Conservation (phyloP, 2,888 invertebrate genomes). For the Catotricha subobsoleta region DNA sequence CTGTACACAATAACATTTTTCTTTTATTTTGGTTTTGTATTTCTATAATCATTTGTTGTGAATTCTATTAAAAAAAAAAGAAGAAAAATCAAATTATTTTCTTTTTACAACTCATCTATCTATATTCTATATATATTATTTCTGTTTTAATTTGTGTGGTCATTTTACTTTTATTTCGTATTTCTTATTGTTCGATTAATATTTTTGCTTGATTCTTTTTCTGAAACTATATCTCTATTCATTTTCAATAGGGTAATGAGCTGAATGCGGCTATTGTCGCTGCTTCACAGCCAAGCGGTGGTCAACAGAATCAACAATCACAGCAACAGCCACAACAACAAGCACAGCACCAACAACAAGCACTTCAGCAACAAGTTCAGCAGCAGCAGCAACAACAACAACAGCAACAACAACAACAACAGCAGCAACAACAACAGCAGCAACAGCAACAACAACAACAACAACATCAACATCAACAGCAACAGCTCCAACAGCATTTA, state of each 20-base stretch:
- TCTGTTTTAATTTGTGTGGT: background rate
- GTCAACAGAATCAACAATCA: constrained; percentile 8
- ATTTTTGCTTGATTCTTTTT: background rate
- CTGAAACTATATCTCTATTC: background rate
- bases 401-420: constrained; percentile 1
- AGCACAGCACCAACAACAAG: constrained; percentile 12
- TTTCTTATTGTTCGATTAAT: background rate
- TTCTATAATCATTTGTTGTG: background rate
- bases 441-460: constrained; percentile 10
- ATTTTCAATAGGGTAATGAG: constrained; percentile 13
- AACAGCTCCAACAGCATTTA: constrained; percentile 2
- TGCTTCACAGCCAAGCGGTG: constrained; percentile 13
- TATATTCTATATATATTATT: background rate
- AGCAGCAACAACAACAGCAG: constrained; percentile 4
- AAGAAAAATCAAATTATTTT: background rate
- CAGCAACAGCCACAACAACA: constrained; percentile 9
- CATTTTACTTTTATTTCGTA: background rate
- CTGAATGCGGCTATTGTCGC: constrained; percentile 16
- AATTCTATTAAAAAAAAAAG: background rate
- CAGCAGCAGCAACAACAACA: constrained; percentile 5
- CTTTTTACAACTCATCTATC: no score
- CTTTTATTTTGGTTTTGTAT: background rate
- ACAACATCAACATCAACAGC: constrained; percentile 10
- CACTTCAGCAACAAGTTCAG: constrained; percentile 12
- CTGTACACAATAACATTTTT: background rate